A percentile compares a stretch with the other conserved stretches of the same genome.
phyloP scores from a whole-genome alignment of 1,140 invertebrate species.

The Halictus rubicundus region DNA sequence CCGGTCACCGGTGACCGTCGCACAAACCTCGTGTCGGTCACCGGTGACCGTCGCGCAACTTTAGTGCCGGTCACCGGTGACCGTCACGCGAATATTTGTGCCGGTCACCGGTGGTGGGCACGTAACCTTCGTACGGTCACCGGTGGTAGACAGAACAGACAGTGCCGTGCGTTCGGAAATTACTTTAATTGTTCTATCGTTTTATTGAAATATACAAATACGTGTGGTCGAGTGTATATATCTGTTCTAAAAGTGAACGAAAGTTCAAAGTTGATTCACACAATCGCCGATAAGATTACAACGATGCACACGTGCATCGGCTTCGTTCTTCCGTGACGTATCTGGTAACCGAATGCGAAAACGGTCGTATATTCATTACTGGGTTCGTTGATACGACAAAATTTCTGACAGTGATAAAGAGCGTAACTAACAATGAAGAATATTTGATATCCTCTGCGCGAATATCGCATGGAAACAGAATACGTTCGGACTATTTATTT shows the following conservation, averaged over 20 bases:
- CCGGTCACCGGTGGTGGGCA: too few species aligned
- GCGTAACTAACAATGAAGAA: too few species aligned
- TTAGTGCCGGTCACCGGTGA: too few species aligned
- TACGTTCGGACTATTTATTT: too few species aligned
- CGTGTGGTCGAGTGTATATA: slow-evolving; percentile 19
- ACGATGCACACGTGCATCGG: slow-evolving; percentile 37
- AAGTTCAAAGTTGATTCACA: slow-evolving; percentile 63
- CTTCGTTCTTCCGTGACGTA: slow-evolving; percentile 29
- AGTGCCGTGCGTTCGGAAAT: neutral
- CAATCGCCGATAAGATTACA: slow-evolving; percentile 59
- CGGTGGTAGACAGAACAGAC: too few species aligned
- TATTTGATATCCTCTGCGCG: too few species aligned
- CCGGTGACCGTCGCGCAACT: too few species aligned
- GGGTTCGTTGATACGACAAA: slow-evolving; percentile 36
- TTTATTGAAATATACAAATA: neutral
- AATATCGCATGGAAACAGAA: too few species aligned
- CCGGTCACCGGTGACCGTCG: too few species aligned
- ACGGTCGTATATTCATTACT: slow-evolving; percentile 31
- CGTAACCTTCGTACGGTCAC: too few species aligned
- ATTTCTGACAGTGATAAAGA: neutral
- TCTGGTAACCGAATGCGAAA: slow-evolving; percentile 8
- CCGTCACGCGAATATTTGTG: too few species aligned
- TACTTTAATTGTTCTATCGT: neutral
- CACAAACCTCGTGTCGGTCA: too few species aligned
- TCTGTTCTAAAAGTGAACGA: slow-evolving; percentile 43